Evolutionary conservation across 2,888 invertebrate genomes (phyloP).

Genomic region (Ectemnius continuus): DNA sequence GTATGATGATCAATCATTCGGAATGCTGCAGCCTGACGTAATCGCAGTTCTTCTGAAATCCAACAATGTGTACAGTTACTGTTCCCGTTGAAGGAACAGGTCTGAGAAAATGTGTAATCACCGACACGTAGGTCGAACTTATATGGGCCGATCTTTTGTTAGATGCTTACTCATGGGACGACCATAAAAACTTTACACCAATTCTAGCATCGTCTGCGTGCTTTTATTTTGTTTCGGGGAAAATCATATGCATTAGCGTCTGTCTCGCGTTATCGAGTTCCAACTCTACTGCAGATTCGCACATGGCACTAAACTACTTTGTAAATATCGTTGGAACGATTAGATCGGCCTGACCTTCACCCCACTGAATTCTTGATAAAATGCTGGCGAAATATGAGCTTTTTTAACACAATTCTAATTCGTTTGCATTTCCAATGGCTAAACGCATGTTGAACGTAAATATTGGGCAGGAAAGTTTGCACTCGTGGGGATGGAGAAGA

Average conservation of each 20-base stretch:
- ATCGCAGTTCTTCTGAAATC: conserved; percentile 2
- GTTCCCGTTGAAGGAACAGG: conserved; percentile 11
- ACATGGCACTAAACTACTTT: neutral
- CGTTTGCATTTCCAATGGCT: too few relatives aligned
- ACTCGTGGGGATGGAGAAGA: too few relatives aligned
- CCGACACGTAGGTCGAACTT: conserved; percentile 32
- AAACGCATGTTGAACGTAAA: too few relatives aligned
- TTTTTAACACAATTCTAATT: too few relatives aligned
- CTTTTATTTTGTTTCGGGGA: too few relatives aligned
- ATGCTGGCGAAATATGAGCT: neutral
- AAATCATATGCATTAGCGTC: too few relatives aligned
- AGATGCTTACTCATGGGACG: conserved; percentile 32
- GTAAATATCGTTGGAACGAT: conserved; percentile 25
- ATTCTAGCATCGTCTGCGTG: too few relatives aligned
- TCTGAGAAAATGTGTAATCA: conserved; percentile 12
- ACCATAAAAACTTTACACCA: conserved; percentile 11
- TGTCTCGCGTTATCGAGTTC: too few relatives aligned
- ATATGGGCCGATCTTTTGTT: conserved; percentile 44
- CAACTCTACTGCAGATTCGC: too few relatives aligned
- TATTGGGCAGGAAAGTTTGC: too few relatives aligned
- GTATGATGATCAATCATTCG: neutral
- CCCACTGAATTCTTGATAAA: conserved; percentile 32
- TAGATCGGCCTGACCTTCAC: conserved; percentile 40
- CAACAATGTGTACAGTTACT: conserved; percentile 10
- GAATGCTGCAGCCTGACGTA: conserved; percentile 3